phyloP scores from a whole-genome alignment of 1,140 invertebrate genomes.

The Coboldia fuscipes region DNA sequence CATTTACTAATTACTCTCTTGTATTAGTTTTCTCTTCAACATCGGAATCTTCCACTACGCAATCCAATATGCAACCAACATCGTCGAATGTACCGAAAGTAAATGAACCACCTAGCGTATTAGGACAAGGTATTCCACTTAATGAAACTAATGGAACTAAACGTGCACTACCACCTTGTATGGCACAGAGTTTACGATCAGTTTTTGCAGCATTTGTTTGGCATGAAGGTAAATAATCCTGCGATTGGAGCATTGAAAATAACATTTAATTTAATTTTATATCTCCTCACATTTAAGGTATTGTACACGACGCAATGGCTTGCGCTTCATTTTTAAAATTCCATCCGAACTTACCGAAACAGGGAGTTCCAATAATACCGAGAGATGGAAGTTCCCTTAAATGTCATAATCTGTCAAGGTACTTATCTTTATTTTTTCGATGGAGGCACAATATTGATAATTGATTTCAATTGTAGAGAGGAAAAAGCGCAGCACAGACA shows the following conservation, averaged over 20 bases:
- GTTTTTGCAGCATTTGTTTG: constrained; percentile 91
- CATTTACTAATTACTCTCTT: too few species aligned
- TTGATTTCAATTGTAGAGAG: constrained; percentile 16
- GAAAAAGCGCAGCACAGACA: constrained; percentile 51
- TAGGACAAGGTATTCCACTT: too few species aligned
- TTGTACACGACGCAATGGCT: constrained; percentile 93
- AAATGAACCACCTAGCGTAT: too few species aligned
- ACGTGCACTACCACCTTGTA: constrained; percentile 73
- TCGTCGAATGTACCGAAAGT: too few species aligned
- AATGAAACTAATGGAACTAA: too few species aligned
- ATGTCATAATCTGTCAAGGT: constrained; percentile 11
- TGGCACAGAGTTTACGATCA: constrained; percentile 77
- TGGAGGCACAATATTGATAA: not conserved
- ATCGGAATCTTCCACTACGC: too few species aligned
- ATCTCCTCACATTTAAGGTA: constrained; percentile 24
- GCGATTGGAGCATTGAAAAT: not conserved
- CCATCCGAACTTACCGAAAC: constrained; percentile 67
- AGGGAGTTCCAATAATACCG: constrained; percentile 52
- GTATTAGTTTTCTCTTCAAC: too few species aligned
- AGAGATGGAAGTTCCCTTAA: constrained; percentile 19
- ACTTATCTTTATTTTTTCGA: too few species aligned
- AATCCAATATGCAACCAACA: too few species aligned
- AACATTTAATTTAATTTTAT: constrained; percentile 1
- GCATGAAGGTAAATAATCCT: constrained; percentile 80
- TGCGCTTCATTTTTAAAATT: constrained; percentile 92